Conservation (phyloP, 2,888 invertebrate species). For the Thera britannica region DNA sequence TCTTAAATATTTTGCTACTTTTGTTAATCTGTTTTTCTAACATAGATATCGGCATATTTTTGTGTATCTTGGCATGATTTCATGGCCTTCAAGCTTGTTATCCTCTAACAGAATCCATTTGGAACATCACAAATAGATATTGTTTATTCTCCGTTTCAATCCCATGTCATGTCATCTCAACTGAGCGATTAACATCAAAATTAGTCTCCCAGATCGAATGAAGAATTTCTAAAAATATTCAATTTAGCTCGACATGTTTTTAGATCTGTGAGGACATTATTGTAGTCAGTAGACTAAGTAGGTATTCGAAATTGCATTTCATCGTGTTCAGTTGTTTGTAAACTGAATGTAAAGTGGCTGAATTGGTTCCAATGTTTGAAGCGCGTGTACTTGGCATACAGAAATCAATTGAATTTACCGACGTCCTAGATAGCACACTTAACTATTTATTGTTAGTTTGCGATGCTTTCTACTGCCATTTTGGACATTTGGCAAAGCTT, state of each 20-base stretch:
- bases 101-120: slow-evolving; percentile 55
- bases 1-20: background rate
- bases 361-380: slow-evolving; percentile 49
- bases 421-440: slow-evolving; percentile 30
- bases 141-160: slow-evolving; percentile 50
- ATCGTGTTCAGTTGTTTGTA: slow-evolving; percentile 50
- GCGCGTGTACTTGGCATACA: slow-evolving; percentile 47
- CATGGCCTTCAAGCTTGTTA: slow-evolving; percentile 55
- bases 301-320: slow-evolving; percentile 50
- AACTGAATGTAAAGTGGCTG: slow-evolving; percentile 62
- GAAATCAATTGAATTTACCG: slow-evolving; percentile 55
- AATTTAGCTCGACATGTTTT: slow-evolving; percentile 8
- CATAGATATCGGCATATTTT: slow-evolving; percentile 35
- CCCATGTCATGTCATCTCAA: slow-evolving; percentile 19
- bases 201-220: slow-evolving; percentile 4
- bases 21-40: slow-evolving; percentile 22
- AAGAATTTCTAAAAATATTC: slow-evolving; percentile 10
- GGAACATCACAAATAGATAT: slow-evolving; percentile 47
- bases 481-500: slow-evolving; percentile 19
- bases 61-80: slow-evolving; percentile 50
- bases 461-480: slow-evolving; percentile 4
- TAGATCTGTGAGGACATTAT: slow-evolving; percentile 14
- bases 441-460: slow-evolving; percentile 9
- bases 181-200: slow-evolving; percentile 17
- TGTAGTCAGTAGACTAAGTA: slow-evolving; percentile 19